A percentile compares a stretch with the other conserved stretches of the same genome.
Conservation (phyloP, 1,140 invertebrate species). For the Heliconius eleuchia region DNA sequence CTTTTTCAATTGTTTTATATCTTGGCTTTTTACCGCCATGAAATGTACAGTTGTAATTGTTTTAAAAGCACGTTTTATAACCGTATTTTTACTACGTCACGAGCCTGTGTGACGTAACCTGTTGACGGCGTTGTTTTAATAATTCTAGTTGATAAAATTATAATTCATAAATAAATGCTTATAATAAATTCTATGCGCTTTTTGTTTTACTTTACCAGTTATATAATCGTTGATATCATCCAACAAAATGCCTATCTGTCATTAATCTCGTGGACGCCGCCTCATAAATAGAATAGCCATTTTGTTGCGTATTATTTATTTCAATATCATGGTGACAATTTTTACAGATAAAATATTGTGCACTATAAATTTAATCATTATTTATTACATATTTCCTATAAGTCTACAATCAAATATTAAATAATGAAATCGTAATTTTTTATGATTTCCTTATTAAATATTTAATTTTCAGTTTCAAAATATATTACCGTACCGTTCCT, state of each 20-base stretch:
- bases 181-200: not conserved
- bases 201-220: slow-evolving; percentile 1
- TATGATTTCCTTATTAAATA: too few relatives aligned
- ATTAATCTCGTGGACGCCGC: not conserved
- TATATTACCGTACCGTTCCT: too few relatives aligned
- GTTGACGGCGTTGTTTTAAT: slow-evolving; percentile 1
- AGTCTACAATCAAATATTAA: too few relatives aligned
- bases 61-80: slow-evolving; percentile 15
- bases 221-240: not conserved
- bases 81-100: slow-evolving; percentile 4
- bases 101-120: not conserved
- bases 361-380: not conserved
- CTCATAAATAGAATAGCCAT: not conserved
- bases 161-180: slow-evolving; percentile 11
- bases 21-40: not conserved
- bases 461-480: too few relatives aligned
- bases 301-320: not conserved
- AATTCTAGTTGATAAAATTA: slow-evolving; percentile 6
- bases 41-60: slow-evolving; percentile 11
- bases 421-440: too few relatives aligned
- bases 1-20: not conserved
- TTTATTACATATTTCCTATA: too few relatives aligned
- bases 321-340: not conserved
- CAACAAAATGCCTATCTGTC: too few relatives aligned
- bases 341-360: not conserved